These are phyloP conservation scores for Dioctria rufipes DNA, from an alignment of 2,888 invertebrate species.

Conservation along the genomic window DNA sequence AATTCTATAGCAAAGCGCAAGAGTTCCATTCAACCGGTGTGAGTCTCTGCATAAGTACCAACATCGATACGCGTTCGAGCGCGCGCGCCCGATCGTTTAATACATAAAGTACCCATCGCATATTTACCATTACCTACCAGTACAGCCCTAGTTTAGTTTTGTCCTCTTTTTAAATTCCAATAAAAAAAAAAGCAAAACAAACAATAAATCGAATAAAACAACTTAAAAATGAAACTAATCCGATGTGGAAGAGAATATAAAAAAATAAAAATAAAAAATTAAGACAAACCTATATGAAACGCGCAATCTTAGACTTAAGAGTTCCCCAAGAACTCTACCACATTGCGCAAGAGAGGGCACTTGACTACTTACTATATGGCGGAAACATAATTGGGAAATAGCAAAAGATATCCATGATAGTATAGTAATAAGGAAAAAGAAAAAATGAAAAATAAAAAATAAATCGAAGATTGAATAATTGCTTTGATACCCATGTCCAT, in stretches of 20 bases:
- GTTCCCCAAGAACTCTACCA: background rate
- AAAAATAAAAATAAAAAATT: background rate
- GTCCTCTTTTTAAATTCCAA: conserved; percentile 19
- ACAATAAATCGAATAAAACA: background rate
- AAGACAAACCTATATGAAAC: conserved; percentile 35
- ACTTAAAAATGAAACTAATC: conserved; percentile 32
- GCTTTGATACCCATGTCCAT: background rate
- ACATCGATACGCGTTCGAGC: conserved; percentile 5
- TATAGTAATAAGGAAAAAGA: background rate
- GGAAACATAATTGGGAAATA: conserved; percentile 40
- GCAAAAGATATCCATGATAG: conserved; percentile 24
- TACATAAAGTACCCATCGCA: conserved; percentile 33
- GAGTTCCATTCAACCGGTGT: conserved; percentile 25
- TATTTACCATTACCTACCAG: conserved; percentile 8
- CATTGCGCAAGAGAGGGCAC: background rate
- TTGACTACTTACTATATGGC: background rate
- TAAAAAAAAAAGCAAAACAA: background rate
- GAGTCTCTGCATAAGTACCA: conserved; percentile 31
- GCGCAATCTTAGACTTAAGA: background rate
- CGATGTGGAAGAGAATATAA: conserved; percentile 10
- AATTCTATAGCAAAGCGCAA: conserved; percentile 39
- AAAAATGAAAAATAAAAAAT: background rate
- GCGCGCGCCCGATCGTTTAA: background rate
- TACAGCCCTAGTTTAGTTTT: conserved; percentile 41
- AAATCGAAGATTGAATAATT: background rate